phyloP scores from a whole-genome alignment of 2,113 vertebrate species.

The Vombatus ursinus region DNA sequence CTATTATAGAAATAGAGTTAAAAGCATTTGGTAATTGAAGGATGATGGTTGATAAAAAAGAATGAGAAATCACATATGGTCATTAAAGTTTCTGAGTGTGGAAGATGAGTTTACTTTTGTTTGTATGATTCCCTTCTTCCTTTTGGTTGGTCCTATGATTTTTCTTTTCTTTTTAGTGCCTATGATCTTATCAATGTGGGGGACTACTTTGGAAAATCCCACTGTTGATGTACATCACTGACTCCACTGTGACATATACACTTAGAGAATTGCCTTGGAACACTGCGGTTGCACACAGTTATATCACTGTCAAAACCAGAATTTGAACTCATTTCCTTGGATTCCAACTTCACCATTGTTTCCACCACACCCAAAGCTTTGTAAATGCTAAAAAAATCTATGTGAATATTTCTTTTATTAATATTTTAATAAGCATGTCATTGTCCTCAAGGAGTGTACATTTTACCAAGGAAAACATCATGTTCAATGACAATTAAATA shows the following conservation, averaged over 20 bases:
- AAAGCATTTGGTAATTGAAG: background rate
- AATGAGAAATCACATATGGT: background rate
- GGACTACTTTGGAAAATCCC: background rate
- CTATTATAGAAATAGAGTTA: background rate
- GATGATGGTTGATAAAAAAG: background rate
- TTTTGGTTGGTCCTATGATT: background rate
- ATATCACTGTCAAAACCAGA: background rate
- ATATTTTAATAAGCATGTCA: too few relatives aligned
- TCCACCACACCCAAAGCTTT: too few relatives aligned
- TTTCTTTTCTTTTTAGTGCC: background rate
- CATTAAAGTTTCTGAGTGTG: background rate
- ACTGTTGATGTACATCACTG: background rate
- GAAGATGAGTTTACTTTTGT: background rate
- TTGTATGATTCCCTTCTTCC: background rate
- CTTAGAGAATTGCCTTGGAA: background rate
- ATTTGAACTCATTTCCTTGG: too few relatives aligned
- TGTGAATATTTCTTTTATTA: too few relatives aligned
- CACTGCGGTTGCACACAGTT: background rate
- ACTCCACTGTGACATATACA: background rate
- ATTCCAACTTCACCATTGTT: too few relatives aligned
- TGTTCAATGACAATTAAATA: too few relatives aligned
- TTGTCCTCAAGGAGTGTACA: too few relatives aligned
- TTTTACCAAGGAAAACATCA: too few relatives aligned
- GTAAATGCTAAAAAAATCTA: too few relatives aligned
- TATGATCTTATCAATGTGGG: background rate